These are phyloP conservation scores for Eretmocerus hayati DNA, from an alignment of 2,888 invertebrate genomes.

Conservation along the genomic window DNA sequence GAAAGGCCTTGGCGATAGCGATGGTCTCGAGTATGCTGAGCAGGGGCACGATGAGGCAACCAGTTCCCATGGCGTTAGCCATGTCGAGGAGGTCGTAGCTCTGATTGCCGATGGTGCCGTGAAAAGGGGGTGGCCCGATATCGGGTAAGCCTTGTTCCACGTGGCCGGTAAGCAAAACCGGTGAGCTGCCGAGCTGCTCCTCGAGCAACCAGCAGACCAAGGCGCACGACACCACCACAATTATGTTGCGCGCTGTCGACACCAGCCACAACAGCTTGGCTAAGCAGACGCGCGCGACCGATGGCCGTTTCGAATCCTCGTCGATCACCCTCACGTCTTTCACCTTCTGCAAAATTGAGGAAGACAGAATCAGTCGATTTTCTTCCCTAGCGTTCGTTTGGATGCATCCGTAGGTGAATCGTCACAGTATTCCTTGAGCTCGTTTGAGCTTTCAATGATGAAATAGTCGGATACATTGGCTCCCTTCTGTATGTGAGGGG, in stretches of 20 bases:
- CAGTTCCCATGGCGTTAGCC: constrained; percentile 57
- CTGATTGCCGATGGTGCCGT: constrained; percentile 53
- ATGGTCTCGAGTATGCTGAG: constrained; percentile 64
- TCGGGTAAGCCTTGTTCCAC: constrained; percentile 66
- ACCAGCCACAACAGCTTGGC: constrained; percentile 63
- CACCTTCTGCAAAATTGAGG: constrained; percentile 60
- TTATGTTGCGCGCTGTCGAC: constrained; percentile 68
- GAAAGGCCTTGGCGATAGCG: constrained; percentile 65
- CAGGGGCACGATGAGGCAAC: constrained; percentile 60
- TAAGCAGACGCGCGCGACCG: constrained; percentile 45
- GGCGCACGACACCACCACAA: constrained; percentile 65
- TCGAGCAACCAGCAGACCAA: constrained; percentile 61
- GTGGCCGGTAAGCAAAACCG: constrained; percentile 63
- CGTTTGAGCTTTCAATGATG: too few relatives aligned
- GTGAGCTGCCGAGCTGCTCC: constrained; percentile 51
- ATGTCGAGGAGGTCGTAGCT: constrained; percentile 54
- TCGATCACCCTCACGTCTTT: constrained; percentile 57
- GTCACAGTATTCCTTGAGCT: too few relatives aligned
- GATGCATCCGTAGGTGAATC: too few relatives aligned
- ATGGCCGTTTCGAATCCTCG: constrained; percentile 46
- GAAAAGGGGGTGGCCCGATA: constrained; percentile 60
- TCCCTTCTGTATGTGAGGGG: too few relatives aligned
- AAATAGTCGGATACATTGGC: too few relatives aligned
- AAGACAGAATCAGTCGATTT: too few relatives aligned
- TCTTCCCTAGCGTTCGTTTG: too few relatives aligned